A percentile compares a stretch with the other conserved stretches of the same genome.
These are phyloP conservation scores for Pseudococcus longispinus DNA, from an alignment of 2,888 invertebrate species.

Conservation along the genomic window DNA sequence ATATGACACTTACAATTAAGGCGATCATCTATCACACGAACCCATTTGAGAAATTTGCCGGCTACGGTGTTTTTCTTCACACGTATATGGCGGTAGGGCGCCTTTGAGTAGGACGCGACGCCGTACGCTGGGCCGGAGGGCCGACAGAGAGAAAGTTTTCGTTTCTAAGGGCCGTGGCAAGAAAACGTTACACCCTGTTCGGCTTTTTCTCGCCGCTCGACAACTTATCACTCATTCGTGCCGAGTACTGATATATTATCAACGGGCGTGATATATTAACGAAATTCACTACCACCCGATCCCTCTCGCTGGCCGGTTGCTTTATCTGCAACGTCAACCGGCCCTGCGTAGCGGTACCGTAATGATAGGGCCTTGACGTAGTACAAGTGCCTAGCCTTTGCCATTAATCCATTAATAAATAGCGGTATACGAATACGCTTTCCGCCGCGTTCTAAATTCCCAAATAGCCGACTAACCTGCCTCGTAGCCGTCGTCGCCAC, in stretches of 20 bases:
- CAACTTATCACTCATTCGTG: slow-evolving; percentile 54
- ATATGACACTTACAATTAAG: slow-evolving; percentile 47
- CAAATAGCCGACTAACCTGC: slow-evolving; percentile 13
- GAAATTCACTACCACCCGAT: slow-evolving; percentile 17
- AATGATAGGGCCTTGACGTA: slow-evolving; percentile 31
- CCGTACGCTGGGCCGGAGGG: neutral
- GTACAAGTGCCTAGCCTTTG: slow-evolving; percentile 48
- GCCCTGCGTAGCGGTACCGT: neutral
- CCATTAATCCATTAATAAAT: slow-evolving; percentile 53
- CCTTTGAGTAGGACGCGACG: neutral
- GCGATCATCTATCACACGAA: slow-evolving; percentile 48
- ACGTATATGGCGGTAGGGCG: neutral
- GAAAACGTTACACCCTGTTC: slow-evolving; percentile 47
- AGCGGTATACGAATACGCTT: slow-evolving; percentile 1
- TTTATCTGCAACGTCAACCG: slow-evolving; percentile 28
- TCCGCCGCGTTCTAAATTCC: slow-evolving; percentile 13
- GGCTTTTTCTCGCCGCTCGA: slow-evolving; percentile 40
- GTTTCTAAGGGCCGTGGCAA: slow-evolving; percentile 16
- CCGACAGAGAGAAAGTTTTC: neutral
- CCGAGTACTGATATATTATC: slow-evolving; percentile 56
- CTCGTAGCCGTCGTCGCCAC: neutral
- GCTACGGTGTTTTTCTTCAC: slow-evolving; percentile 41
- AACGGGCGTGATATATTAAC: slow-evolving; percentile 52
- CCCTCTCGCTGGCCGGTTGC: neutral
- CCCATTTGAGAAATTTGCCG: slow-evolving; percentile 39